Base-by-base conservation (phyloP, 2,113 vertebrate species). In the Hucho hucho region DNA sequence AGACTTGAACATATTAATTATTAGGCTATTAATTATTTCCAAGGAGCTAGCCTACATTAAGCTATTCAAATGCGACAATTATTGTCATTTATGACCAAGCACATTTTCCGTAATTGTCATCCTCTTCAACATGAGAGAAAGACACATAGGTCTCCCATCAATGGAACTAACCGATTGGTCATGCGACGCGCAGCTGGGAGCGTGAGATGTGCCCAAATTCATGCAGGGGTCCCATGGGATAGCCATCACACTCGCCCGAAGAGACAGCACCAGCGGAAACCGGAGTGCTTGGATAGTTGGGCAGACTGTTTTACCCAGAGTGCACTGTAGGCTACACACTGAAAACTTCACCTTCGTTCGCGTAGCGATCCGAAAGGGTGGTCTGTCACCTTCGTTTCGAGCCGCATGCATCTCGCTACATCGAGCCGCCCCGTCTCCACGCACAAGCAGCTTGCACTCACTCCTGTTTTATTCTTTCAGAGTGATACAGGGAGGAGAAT, bases 401-500 rank as follows among this genome's bases (percentile, higher is more conserved):
- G n/a, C 74, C 56, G 77, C 74, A 59, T 74, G 71, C 79, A 65
- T 84, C 72, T 79, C 49, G 59, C 11, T 28, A 28, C 53, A 26
- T 53, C 49, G 37, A 58, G 37, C 37, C 49, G 58, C 71, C 72
- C 53, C n/a, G 18, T 73, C 78, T 82, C 82, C 59, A 77, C 83
- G 77, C 84, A 83, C 83, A 43, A 9, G 37, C 37, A 9, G 7
- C 37, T 43, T 43, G 37, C 37, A 43, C 37, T 43, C 37, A 43
- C 9, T 12, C 9, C 84, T 65, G 85, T 85, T 83, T 16, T 83
- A 85, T 85, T 65, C 25, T 43, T 49, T 63, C 24, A 74, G 47
- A 61, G 59, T 87, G 87, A 89, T 87, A 89, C 83, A 78, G 43
- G 74, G 88, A 89, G 85, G 83, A 87, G 83, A 81, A 81, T 83